Percentiles rank a stretch among this genome's conserved stretches.
phyloP scores from a whole-genome alignment of 2,797 vertebrate genomes.

The Zalophus californianus region DNA sequence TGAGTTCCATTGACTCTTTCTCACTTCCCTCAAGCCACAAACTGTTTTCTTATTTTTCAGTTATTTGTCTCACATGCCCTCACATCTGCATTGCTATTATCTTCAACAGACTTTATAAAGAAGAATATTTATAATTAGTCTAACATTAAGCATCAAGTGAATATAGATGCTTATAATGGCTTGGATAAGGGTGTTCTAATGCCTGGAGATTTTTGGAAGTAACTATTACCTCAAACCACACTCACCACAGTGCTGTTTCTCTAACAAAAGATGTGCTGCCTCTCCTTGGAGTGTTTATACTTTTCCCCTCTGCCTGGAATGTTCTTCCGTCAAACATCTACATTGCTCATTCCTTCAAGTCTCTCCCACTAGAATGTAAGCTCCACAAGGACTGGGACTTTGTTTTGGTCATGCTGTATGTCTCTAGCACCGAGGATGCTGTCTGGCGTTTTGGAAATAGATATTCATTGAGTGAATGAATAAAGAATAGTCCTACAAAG shows the following conservation, averaged over 20 bases:
- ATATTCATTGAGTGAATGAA: background rate
- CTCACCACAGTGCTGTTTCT: background rate
- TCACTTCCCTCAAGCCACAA: background rate
- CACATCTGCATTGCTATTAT: background rate
- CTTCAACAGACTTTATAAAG: background rate
- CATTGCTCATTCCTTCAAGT: background rate
- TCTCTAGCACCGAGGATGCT: background rate
- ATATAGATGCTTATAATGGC: background rate
- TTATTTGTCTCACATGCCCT: background rate
- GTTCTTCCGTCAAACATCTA: background rate
- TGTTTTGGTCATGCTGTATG: background rate
- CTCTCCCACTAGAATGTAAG: background rate
- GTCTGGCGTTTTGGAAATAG: background rate
- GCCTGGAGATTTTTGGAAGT: background rate
- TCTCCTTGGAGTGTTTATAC: background rate
- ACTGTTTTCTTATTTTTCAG: background rate
- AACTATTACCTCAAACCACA: background rate
- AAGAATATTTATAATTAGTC: background rate
- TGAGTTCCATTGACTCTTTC: background rate
- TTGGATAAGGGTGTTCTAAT: background rate
- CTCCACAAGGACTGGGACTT: background rate
- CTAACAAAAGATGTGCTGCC: background rate
- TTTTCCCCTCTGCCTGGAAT: background rate
- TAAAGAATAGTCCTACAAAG: background rate
- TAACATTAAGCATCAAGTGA: background rate